Conservation (phyloP, 2,113 vertebrate genomes). For the Bostrychus sinensis region DNA sequence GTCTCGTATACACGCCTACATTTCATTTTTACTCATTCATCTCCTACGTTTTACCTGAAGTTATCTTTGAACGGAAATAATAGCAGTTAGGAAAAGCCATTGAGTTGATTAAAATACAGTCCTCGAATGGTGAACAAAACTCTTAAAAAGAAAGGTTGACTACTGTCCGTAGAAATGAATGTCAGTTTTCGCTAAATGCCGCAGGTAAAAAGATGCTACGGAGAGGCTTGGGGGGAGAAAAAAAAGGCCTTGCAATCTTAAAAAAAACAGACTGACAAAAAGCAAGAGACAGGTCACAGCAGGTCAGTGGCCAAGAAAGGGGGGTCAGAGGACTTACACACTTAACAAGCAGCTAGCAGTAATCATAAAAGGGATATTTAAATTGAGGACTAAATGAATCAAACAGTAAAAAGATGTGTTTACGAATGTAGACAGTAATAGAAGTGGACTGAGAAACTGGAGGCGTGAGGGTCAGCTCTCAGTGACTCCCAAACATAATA, state of each 20-base stretch:
- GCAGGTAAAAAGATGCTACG: constrained; percentile 55
- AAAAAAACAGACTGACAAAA: constrained; percentile 37
- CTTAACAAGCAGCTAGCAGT: constrained; percentile 65
- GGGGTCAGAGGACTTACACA: constrained; percentile 33
- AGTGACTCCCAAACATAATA: background rate
- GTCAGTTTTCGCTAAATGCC: constrained; percentile 44
- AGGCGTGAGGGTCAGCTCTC: background rate
- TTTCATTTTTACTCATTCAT: constrained; percentile 33
- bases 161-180: constrained; percentile 27
- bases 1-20: constrained; percentile 37
- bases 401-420: constrained; percentile 56
- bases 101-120: constrained; percentile 57
- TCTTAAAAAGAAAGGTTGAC: constrained; percentile 29
- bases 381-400: constrained; percentile 49
- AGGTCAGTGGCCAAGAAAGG: constrained; percentile 49
- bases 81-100: constrained; percentile 62
- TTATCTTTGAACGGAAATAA: constrained; percentile 32
- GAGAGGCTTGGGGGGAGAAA: constrained; percentile 43
- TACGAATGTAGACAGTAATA: constrained; percentile 51
- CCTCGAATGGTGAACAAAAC: constrained; percentile 51
- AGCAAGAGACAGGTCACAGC: constrained; percentile 52
- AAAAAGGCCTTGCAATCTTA: constrained; percentile 38
- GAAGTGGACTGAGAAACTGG: constrained; percentile 1
- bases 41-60: constrained; percentile 10
- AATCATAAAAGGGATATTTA: constrained; percentile 61